Base-by-base conservation (phyloP, 2,113 vertebrate genomes). In the Pseudopipra pipra region DNA sequence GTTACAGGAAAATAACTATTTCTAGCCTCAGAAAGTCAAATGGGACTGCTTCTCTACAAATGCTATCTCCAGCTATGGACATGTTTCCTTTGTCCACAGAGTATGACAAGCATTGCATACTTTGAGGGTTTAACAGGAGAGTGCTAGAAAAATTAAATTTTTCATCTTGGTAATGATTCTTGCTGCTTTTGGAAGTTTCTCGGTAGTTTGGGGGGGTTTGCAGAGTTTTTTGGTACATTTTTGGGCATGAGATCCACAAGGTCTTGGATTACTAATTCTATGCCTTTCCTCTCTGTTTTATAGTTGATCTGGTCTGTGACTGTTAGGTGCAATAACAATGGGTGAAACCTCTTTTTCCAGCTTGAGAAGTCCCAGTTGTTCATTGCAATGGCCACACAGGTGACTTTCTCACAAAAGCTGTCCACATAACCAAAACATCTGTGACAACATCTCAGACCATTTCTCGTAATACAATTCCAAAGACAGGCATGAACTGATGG, bases 11-110 rank as follows among this genome's bases (percentile, higher is more conserved):
- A 85, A n/a, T 22, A 81, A 85, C 17, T 44, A 47, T 17, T 33
- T 66, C 27, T 84, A 44, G 12, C 19, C 20, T 21, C 27, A 76
- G 23, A 70, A 73, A 87, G 23, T 12, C 20, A 90, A n/a, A 56
- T 14, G 23, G 23, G 30, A 81, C 44, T 65, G 12, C 21, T 62
- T 35, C 55, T 46, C 21, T 43, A 43, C 28, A 89, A 66, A 77
- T 39, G 10, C 0, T 18, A 22, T 31, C 14, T 55, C 35, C 12
- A 51, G 18, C 14, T 25, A 37, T 0, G 18, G 68, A 31, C 12
- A 56, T 0, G 0, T 52, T 54, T 46, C 13, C 54, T 84, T 65
- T 76, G n/a, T 51, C 44, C 2, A 2, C 55, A 56, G 23, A 52
- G 41, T 30, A 52, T 15, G 62, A 68, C 0, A 2, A 39, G 2